These are phyloP conservation scores for Alentia gelatinosa DNA, from an alignment of 2,888 invertebrate genomes.

Conservation along the genomic window DNA sequence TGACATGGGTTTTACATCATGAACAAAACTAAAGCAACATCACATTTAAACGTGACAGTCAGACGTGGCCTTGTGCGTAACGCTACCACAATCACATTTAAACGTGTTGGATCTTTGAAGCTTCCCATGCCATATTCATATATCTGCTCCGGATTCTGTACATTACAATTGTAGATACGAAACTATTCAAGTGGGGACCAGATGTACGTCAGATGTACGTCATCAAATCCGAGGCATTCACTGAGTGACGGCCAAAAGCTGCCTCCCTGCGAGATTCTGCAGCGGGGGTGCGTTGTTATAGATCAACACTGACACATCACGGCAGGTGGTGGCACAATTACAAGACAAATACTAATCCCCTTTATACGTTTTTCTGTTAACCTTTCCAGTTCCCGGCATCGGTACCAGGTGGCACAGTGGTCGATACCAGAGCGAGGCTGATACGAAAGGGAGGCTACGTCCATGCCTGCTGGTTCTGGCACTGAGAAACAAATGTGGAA, in stretches of 20 bases:
- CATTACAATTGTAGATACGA: not conserved
- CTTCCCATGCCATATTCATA: too few relatives aligned
- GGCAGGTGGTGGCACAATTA: slow-evolving; percentile 45
- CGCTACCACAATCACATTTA: too few relatives aligned
- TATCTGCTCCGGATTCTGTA: too few relatives aligned
- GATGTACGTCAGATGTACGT: not conserved
- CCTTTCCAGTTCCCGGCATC: slow-evolving; percentile 3
- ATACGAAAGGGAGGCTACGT: slow-evolving; percentile 25
- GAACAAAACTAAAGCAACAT: too few relatives aligned
- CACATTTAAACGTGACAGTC: too few relatives aligned
- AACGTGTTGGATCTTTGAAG: too few relatives aligned
- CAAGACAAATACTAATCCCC: slow-evolving; percentile 39
- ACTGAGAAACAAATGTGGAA: slow-evolving; percentile 28
- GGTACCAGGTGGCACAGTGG: slow-evolving; percentile 26
- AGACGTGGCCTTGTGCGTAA: too few relatives aligned
- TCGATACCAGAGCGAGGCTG: slow-evolving; percentile 36
- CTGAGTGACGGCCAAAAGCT: not conserved
- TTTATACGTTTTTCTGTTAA: slow-evolving; percentile 15
- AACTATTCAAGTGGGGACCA: too few relatives aligned
- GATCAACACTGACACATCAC: not conserved
- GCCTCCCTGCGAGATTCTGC: not conserved
- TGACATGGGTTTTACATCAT: too few relatives aligned
- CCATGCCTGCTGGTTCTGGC: not conserved
- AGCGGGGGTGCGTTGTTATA: not conserved
- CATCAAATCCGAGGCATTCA: not conserved